Percentiles rank a stretch among this genome's conserved stretches.
Conservation (phyloP, 2,797 vertebrate genomes). For the Meda fulgida region DNA sequence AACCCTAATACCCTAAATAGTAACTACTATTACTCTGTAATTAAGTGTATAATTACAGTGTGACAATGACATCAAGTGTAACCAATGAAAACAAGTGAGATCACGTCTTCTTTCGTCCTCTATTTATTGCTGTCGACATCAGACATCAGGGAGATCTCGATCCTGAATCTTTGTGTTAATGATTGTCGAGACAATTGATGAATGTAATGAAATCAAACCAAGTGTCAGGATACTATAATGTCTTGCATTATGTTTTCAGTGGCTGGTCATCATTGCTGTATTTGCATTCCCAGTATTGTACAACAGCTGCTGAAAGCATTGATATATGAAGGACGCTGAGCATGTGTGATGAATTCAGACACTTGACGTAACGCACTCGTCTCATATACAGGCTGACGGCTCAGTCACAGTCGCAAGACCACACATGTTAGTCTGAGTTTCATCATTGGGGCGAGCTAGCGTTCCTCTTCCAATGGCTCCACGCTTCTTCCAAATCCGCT, state of each 20-base stretch:
- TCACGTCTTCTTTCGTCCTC: not conserved
- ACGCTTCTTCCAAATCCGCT: slow-evolving; percentile 33
- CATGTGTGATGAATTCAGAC: not conserved
- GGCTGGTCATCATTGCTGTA: not conserved
- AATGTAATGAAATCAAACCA: too few species aligned
- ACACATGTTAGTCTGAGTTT: slow-evolving; percentile 19
- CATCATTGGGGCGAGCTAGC: slow-evolving; percentile 25
- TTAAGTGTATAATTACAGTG: too few species aligned
- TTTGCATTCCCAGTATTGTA: not conserved
- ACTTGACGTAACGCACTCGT: slow-evolving; percentile 3
- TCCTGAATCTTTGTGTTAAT: not conserved
- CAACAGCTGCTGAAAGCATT: not conserved
- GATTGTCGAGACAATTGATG: not conserved
- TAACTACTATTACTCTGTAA: too few species aligned
- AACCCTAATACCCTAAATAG: too few species aligned
- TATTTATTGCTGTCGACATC: not conserved
- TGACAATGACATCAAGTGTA: too few species aligned
- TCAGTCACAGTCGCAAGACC: slow-evolving; percentile 15
- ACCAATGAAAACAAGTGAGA: not conserved
- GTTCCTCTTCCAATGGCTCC: slow-evolving; percentile 6
- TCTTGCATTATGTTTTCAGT: not conserved
- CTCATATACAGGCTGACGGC: not conserved
- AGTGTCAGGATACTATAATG: not conserved
- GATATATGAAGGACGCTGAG: not conserved
- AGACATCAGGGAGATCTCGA: not conserved